Percentiles rank a stretch among this genome's conserved stretches.
These are phyloP conservation scores for Mantis religiosa DNA, from an alignment of 2,888 invertebrate genomes.

Conservation along the genomic window DNA sequence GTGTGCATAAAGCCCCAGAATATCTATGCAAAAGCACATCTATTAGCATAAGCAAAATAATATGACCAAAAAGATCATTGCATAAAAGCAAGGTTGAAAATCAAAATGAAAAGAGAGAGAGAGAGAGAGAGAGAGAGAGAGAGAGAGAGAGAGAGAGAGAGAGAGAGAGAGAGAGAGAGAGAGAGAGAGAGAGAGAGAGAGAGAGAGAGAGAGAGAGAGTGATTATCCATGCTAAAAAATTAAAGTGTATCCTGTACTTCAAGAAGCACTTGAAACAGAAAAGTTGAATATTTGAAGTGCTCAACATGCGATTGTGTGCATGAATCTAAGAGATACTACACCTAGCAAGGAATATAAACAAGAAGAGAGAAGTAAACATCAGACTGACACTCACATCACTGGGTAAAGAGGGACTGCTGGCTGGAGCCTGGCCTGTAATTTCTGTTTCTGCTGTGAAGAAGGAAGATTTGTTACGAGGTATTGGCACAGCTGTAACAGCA, in stretches of 20 bases:
- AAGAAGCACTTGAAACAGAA: neutral
- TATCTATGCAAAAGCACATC: neutral
- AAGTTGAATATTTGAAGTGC: neutral
- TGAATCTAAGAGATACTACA: neutral
- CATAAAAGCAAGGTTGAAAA: neutral
- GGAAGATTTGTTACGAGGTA: slow-evolving; percentile 13
- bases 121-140: neutral
- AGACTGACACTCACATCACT: slow-evolving; percentile 6
- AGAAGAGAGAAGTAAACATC: neutral
- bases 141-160: neutral
- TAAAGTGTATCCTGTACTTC: neutral
- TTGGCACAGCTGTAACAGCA: neutral
- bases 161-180: neutral
- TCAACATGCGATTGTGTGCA: neutral
- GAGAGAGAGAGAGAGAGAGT: too few species aligned
- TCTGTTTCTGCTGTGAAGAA: slow-evolving; percentile 19
- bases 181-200: neutral
- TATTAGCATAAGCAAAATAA: neutral
- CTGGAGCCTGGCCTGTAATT: slow-evolving; percentile 13
- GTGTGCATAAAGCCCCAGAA: neutral
- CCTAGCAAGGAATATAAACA: neutral
- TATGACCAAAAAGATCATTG: neutral
- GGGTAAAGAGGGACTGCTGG: slow-evolving; percentile 12
- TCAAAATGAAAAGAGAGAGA: neutral
- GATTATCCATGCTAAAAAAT: neutral